These are phyloP conservation scores for Panorpa germanica DNA, from an alignment of 2,888 invertebrate species.

Conservation along the genomic window DNA sequence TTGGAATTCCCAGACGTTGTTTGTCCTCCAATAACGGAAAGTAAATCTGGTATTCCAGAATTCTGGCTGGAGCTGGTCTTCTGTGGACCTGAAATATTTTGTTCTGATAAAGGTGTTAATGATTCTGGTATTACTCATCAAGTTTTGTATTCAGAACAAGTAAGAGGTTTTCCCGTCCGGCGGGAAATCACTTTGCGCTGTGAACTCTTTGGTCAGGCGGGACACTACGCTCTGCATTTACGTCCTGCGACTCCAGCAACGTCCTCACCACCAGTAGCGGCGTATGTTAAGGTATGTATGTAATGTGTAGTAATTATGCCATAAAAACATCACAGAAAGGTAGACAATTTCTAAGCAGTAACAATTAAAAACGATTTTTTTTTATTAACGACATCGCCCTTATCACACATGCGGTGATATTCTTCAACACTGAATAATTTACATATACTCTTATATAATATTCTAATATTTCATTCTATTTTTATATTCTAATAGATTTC, in stretches of 20 bases:
- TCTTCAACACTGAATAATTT: too few relatives aligned
- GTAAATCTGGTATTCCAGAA: constrained; percentile 34
- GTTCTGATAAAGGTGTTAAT: constrained; percentile 29
- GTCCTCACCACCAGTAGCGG: constrained; percentile 41
- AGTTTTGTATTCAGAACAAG: constrained; percentile 59
- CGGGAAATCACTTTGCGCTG: constrained; percentile 50
- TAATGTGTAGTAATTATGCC: constrained; percentile 1
- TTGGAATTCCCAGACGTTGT: constrained; percentile 56
- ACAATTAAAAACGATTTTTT: too few relatives aligned
- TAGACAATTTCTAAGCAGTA: too few relatives aligned
- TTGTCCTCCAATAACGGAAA: constrained; percentile 41
- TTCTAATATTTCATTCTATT: too few relatives aligned
- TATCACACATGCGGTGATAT: too few relatives aligned
- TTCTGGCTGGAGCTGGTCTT: constrained; percentile 64
- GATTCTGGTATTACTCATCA: constrained; percentile 32
- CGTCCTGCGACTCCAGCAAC: constrained; percentile 44
- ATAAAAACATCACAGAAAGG: too few relatives aligned
- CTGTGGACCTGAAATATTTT: constrained; percentile 56
- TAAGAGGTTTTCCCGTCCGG: constrained; percentile 49
- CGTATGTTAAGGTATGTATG: constrained; percentile 42
- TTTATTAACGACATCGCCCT: too few relatives aligned
- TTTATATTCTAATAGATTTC: neutral
- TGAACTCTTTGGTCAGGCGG: constrained; percentile 65
- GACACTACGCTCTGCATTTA: constrained; percentile 58
- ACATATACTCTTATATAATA: too few relatives aligned